A percentile compares a stretch with the other conserved stretches of the same genome.
Conservation (phyloP, 2,797 vertebrate species). For the Staurois parvus region DNA sequence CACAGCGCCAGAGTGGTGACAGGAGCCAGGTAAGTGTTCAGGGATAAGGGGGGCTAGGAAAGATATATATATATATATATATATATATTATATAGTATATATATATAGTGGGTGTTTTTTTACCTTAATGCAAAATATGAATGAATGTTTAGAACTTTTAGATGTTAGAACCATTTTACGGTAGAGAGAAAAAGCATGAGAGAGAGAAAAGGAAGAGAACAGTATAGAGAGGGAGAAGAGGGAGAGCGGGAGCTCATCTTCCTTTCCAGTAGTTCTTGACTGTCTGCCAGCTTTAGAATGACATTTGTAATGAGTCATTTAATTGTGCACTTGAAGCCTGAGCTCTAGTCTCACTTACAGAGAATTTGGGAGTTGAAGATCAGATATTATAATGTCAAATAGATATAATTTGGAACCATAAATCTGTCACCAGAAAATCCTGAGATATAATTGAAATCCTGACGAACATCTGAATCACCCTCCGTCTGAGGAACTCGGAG, state of each 20-base stretch:
- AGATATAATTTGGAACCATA: conserved; percentile 42
- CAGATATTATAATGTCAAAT: conserved; percentile 49
- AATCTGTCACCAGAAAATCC: conserved; percentile 33
- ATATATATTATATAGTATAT: no score
- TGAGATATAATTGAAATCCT: conserved; percentile 45
- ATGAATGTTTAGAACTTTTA: no score
- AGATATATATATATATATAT: no score
- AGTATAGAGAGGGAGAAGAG: background rate
- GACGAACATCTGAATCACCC: conserved; percentile 44
- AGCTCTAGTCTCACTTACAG: conserved; percentile 23
- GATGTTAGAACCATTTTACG: no score
- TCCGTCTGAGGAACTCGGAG: background rate
- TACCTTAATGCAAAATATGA: no score
- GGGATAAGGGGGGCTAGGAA: no score
- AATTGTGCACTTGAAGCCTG: conserved; percentile 48
- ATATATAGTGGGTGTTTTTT: no score
- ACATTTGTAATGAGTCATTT: conserved; percentile 50
- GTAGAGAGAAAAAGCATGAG: no score
- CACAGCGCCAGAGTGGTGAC: no score
- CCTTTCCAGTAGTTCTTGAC: background rate
- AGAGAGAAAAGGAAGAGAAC: background rate
- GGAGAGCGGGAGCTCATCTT: background rate
- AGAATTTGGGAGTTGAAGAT: conserved; percentile 16
- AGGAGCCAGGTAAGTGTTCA: no score
- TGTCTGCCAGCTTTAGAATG: conserved; percentile 30